phyloP scores from a whole-genome alignment of 2,113 vertebrate species.

The Indicator indicator region DNA sequence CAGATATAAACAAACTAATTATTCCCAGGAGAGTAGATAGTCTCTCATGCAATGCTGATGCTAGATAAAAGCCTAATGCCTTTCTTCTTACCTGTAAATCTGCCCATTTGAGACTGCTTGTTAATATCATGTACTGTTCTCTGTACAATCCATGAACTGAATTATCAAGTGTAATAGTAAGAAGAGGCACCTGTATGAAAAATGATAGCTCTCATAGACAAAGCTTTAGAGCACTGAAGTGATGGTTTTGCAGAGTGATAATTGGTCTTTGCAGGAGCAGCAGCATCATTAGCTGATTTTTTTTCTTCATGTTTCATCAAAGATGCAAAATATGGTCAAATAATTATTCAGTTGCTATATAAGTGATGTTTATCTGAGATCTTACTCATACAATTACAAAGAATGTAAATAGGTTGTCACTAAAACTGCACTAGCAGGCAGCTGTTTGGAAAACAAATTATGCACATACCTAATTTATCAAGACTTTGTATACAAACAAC shows the following conservation, averaged over 20 bases:
- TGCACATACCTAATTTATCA: conserved; percentile 6
- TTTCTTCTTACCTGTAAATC: neutral
- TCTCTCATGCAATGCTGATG: neutral
- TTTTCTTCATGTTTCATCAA: conserved; percentile 15
- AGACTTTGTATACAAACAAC: neutral
- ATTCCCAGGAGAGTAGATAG: neutral
- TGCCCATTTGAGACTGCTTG: neutral
- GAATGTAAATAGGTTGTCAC: conserved; percentile 8
- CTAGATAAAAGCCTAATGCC: neutral
- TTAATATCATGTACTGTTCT: neutral
- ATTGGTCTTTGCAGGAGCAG: neutral
- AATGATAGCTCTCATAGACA: neutral
- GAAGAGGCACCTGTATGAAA: neutral
- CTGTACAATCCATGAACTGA: neutral
- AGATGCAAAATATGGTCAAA: conserved; percentile 25
- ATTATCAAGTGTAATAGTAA: neutral
- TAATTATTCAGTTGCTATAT: neutral
- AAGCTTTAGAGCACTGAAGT: neutral
- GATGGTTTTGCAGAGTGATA: neutral
- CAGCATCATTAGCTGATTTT: neutral
- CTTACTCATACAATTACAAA: conserved; percentile 10
- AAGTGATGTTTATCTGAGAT: conserved; percentile 23
- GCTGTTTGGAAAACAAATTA: conserved; percentile 3
- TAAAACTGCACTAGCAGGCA: conserved; percentile 16
- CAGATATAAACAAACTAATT: conserved; percentile 22